These are phyloP conservation scores for Elaphurus davidianus DNA, from an alignment of 2,113 vertebrate genomes.

Conservation along the genomic window DNA sequence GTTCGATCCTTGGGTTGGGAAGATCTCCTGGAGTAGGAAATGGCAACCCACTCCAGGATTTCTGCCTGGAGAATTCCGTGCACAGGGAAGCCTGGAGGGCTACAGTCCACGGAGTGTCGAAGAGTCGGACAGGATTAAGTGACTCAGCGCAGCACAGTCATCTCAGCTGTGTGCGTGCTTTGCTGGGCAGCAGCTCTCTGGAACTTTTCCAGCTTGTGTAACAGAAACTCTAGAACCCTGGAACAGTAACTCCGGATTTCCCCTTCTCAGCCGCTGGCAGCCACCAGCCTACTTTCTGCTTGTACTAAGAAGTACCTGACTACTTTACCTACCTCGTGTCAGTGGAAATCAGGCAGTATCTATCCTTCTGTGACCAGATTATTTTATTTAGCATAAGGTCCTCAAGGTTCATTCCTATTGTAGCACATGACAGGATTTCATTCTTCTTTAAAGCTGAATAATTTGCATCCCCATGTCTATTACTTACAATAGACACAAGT, in stretches of 20 bases:
- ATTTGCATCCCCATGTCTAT: neutral
- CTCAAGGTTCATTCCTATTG: no score
- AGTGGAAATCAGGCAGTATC: neutral
- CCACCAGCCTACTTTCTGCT: neutral
- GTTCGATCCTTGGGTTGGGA: neutral
- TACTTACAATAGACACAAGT: neutral
- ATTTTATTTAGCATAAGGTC: neutral
- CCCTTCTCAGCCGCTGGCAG: neutral
- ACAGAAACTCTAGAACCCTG: neutral
- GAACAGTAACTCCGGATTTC: neutral
- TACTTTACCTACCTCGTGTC: neutral
- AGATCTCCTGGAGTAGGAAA: neutral
- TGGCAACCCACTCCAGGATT: neutral
- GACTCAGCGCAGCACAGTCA: neutral
- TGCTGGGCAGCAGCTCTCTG: neutral
- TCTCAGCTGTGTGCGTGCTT: neutral
- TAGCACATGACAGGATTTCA: neutral
- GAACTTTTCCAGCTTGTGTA: neutral
- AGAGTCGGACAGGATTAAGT: neutral
- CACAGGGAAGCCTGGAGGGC: neutral
- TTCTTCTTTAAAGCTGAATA: neutral
- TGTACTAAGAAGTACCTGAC: no score
- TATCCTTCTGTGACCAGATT: neutral
- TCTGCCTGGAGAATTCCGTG: neutral
- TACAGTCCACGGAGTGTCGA: neutral